phyloP scores from a whole-genome alignment of 2,888 invertebrate species.

The Globia sparganii region DNA sequence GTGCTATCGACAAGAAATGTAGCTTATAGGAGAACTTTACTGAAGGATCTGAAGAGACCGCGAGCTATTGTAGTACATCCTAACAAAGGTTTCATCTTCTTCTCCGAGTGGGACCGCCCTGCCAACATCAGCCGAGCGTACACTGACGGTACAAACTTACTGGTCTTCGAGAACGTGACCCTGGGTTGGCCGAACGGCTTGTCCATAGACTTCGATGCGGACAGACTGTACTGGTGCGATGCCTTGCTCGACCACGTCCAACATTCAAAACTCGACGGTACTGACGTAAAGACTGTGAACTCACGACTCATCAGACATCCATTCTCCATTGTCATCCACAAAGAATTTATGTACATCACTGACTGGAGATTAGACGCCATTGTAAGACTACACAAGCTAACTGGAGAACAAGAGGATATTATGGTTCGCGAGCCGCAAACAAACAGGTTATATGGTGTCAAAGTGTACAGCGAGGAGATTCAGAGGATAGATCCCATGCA shows the following conservation, averaged over 20 bases:
- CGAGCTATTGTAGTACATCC: conserved; percentile 99
- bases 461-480: conserved; percentile 94
- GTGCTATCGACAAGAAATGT: conserved; percentile 97
- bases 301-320: conserved; percentile 96
- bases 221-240: conserved; percentile 99
- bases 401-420: conserved; percentile 96
- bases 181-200: conserved; percentile 99
- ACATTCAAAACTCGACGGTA: conserved; percentile 97
- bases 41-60: conserved; percentile 97
- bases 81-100: conserved; percentile 97
- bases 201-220: conserved; percentile 96
- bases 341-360: conserved; percentile 98
- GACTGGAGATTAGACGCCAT: conserved; percentile 99
- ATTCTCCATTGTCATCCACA: conserved; percentile 97
- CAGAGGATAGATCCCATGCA: conserved; percentile 93
- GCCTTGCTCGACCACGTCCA: conserved; percentile 98
- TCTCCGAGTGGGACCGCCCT: conserved; percentile 98
- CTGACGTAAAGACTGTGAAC: conserved; percentile 96
- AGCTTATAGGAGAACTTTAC: conserved; percentile 94
- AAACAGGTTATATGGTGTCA: conserved; percentile 97
- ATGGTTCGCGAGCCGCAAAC: conserved; percentile 97
- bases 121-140: conserved; percentile 98
- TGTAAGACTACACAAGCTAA: conserved; percentile 96
- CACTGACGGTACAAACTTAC: conserved; percentile 96
- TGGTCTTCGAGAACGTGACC: conserved; percentile 97